A percentile compares a stretch with the other conserved stretches of the same genome.
Conservation (phyloP, 2,113 vertebrate species). For the Fukomys damarensis region DNA sequence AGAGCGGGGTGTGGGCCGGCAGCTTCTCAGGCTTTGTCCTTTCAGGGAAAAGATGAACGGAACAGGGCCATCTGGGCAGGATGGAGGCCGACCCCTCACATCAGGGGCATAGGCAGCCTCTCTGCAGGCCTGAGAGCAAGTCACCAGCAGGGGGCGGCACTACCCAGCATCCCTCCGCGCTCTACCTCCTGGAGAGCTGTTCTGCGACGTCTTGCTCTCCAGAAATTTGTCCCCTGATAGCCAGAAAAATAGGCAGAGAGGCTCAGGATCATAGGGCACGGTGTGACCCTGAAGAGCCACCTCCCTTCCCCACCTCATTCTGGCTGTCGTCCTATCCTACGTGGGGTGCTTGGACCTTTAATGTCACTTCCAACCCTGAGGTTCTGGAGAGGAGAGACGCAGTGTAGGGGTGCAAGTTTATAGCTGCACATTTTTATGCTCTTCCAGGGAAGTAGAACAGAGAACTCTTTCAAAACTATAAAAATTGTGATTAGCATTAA, state of each 20-base stretch:
- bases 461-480: background rate
- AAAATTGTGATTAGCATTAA: background rate
- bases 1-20: background rate
- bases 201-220: background rate
- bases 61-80: fast-evolving
- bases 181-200: background rate
- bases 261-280: fast-evolving
- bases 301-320: fast-evolving
- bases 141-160: background rate
- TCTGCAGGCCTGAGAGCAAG: background rate
- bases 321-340: background rate
- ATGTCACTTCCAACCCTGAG: background rate
- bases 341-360: fast-evolving
- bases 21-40: background rate
- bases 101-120: background rate
- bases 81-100: background rate
- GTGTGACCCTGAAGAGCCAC: background rate
- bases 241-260: background rate
- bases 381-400: background rate
- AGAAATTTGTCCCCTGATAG: background rate
- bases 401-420: background rate
- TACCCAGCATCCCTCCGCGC: background rate
- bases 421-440: fast-evolving
- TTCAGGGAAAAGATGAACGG: background rate
- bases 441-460: background rate